phyloP scores from a whole-genome alignment of 2,797 vertebrate genomes.

The Pseudochirops cupreus region DNA sequence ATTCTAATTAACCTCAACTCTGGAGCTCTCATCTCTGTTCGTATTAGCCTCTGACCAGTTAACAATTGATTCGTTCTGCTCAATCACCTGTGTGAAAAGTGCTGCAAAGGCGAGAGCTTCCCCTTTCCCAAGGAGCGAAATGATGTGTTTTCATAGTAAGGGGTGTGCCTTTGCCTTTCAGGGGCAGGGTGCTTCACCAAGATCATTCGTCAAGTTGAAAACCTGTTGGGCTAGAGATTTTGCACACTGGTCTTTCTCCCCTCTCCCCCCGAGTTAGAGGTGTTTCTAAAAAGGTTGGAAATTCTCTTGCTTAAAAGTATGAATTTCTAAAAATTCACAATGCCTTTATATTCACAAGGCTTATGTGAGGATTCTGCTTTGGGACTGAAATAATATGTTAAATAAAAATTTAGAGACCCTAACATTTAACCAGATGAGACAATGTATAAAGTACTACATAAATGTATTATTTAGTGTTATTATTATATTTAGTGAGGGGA shows the following conservation, averaged over 20 bases:
- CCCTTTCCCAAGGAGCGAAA: constrained; percentile 55
- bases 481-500: neutral
- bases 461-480: neutral
- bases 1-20: constrained; percentile 72
- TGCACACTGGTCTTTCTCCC: neutral
- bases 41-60: constrained; percentile 81
- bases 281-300: neutral
- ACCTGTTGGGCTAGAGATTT: neutral
- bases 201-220: neutral
- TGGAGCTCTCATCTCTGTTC: constrained; percentile 73
- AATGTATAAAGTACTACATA: neutral
- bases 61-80: constrained; percentile 80
- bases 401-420: constrained; percentile 1
- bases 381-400: neutral
- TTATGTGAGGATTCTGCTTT: neutral
- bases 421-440: neutral
- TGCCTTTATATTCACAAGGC: neutral
- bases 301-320: neutral
- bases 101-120: neutral
- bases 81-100: constrained; percentile 74
- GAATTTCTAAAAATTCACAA: neutral
- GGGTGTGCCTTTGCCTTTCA: constrained; percentile 71
- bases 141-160: constrained; percentile 72
- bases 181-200: neutral
- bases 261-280: neutral